phyloP scores from a whole-genome alignment of 2,113 vertebrate genomes.

The Hiodon alosoides region DNA sequence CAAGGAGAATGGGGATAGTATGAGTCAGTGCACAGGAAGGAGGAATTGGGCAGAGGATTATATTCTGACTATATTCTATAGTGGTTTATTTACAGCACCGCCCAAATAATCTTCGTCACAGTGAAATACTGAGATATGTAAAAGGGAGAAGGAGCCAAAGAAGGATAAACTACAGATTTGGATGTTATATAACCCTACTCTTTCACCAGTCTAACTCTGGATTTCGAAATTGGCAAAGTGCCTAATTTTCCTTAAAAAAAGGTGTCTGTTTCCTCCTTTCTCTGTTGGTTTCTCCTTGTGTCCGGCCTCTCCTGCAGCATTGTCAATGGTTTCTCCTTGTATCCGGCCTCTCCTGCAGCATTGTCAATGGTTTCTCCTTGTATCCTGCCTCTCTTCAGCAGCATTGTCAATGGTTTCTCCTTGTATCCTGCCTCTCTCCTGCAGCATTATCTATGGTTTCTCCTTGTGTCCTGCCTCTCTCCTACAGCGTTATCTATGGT shows the following conservation, averaged over 20 bases:
- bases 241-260: too few species aligned
- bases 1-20: constrained; percentile 4
- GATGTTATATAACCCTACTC: too few species aligned
- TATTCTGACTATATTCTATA: constrained; percentile 38
- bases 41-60: constrained; percentile 15
- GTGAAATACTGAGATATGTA: neutral
- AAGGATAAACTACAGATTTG: neutral
- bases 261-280: constrained; percentile 6
- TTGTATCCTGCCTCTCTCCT: too few species aligned
- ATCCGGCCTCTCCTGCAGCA: too few species aligned
- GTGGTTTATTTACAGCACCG: constrained; percentile 38
- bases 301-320: neutral
- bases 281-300: neutral
- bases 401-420: too few species aligned
- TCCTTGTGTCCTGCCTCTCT: too few species aligned
- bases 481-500: too few species aligned
- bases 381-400: too few species aligned
- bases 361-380: neutral
- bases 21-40: constrained; percentile 39
- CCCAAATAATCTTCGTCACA: constrained; percentile 39
- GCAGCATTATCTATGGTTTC: too few species aligned
- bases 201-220: too few species aligned
- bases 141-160: neutral
- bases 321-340: neutral
- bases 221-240: too few species aligned